Percentiles rank a stretch among this genome's conserved stretches.
Evolutionary conservation across 2,888 invertebrate genomes (phyloP).

Genomic region (Tinea semifulvella): DNA sequence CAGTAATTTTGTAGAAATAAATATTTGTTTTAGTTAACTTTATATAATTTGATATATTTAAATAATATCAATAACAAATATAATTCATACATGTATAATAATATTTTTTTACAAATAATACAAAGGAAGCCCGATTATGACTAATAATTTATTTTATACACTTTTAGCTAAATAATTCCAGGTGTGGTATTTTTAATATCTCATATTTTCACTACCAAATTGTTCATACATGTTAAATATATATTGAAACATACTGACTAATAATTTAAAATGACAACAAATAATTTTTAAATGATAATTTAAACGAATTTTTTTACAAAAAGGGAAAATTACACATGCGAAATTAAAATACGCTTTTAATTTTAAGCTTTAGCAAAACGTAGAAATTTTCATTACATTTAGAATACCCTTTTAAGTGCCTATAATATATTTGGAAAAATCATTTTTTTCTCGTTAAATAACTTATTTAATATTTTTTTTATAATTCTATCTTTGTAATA

Average conservation of each 20-base stretch:
- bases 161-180: background rate
- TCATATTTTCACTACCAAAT: too few species aligned
- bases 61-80: background rate
- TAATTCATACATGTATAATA: background rate
- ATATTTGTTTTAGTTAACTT: conserved; percentile 1
- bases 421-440: conserved; percentile 34
- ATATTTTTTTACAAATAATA: background rate
- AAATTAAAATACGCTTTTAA: background rate
- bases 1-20: background rate
- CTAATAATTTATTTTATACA: background rate
- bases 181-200: too few species aligned
- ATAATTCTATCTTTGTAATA: conserved; percentile 25
- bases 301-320: too few species aligned
- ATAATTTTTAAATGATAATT: too few species aligned
- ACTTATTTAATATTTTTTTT: conserved; percentile 19
- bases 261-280: too few species aligned
- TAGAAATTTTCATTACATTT: conserved; percentile 24
- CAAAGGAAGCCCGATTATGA: background rate
- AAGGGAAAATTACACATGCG: too few species aligned
- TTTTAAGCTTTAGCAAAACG: conserved; percentile 5
- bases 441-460: conserved; percentile 19
- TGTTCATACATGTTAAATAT: too few species aligned
- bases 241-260: too few species aligned
- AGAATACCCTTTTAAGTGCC: conserved; percentile 39
- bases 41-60: background rate